phyloP scores from a whole-genome alignment of 2,888 invertebrate species.

The Cyclophora punctaria region DNA sequence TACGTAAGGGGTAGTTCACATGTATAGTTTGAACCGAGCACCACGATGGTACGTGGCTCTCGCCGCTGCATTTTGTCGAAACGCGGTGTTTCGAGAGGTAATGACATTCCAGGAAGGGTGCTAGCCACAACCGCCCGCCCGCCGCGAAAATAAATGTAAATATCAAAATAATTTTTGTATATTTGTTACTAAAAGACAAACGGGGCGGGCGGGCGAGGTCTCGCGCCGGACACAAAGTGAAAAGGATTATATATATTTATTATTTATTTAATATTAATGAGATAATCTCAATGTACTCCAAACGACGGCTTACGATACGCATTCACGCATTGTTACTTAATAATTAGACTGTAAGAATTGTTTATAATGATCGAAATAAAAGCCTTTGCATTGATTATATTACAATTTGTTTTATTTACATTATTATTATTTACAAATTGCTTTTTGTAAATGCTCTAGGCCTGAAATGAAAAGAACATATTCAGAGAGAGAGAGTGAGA shows the following conservation, averaged over 20 bases:
- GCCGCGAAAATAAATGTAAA: constrained; percentile 24
- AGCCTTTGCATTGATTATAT: constrained; percentile 69
- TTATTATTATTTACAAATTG: not conserved
- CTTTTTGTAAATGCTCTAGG: no score
- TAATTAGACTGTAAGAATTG: constrained; percentile 60
- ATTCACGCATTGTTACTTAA: constrained; percentile 71
- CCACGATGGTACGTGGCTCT: constrained; percentile 8
- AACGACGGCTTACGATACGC: constrained; percentile 44
- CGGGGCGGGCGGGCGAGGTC: constrained; percentile 24
- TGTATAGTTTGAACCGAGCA: no score
- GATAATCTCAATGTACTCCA: constrained; percentile 14
- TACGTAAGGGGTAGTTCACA: no score
- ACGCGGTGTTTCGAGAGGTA: constrained; percentile 32
- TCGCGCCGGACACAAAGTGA: constrained; percentile 13
- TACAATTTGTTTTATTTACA: constrained; percentile 37
- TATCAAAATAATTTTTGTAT: constrained; percentile 48
- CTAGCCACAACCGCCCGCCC: constrained; percentile 7
- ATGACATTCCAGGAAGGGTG: constrained; percentile 18
- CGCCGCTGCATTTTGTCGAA: constrained; percentile 31
- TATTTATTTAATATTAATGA: constrained; percentile 28
- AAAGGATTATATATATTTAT: constrained; percentile 28
- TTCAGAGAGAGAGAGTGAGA: no score
- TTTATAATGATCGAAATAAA: constrained; percentile 62
- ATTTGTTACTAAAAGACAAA: constrained; percentile 50
- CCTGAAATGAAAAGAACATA: no score